A percentile compares a stretch with the other conserved stretches of the same genome.
Evolutionary conservation across 2,113 vertebrate genomes (phyloP).

Genomic region (Delphinus delphis): DNA sequence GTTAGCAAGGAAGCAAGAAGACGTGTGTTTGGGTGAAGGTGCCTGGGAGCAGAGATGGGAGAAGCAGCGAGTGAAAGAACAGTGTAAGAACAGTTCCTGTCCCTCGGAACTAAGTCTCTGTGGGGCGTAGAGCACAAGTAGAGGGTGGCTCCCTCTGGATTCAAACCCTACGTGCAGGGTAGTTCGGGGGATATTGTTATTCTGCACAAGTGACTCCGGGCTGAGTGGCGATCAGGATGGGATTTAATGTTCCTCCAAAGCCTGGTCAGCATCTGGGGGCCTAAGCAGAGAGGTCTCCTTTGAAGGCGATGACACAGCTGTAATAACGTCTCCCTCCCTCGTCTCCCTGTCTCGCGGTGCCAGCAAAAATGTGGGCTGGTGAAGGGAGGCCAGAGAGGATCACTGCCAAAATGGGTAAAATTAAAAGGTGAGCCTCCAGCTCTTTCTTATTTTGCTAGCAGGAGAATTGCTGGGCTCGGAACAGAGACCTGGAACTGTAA

Average conservation of each 20-base stretch:
- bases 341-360: not conserved
- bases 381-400: not conserved
- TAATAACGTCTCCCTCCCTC: not conserved
- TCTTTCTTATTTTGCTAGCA: not conserved
- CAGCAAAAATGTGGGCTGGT: not conserved
- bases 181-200: not conserved
- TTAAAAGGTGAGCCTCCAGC: not conserved
- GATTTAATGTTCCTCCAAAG: not conserved
- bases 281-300: not conserved
- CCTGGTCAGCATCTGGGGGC: not conserved
- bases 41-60: not conserved
- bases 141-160: not conserved
- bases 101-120: not conserved
- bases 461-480: not conserved
- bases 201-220: not conserved
- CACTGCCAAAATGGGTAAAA: not conserved
- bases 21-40: not conserved
- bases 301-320: not conserved
- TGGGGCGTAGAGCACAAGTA: not conserved
- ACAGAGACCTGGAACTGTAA: not conserved
- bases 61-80: not conserved
- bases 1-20: not conserved
- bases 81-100: not conserved
- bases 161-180: accelerated
- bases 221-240: not conserved